Base-by-base conservation (phyloP, 2,113 vertebrate species). In the Gambusia affinis region DNA sequence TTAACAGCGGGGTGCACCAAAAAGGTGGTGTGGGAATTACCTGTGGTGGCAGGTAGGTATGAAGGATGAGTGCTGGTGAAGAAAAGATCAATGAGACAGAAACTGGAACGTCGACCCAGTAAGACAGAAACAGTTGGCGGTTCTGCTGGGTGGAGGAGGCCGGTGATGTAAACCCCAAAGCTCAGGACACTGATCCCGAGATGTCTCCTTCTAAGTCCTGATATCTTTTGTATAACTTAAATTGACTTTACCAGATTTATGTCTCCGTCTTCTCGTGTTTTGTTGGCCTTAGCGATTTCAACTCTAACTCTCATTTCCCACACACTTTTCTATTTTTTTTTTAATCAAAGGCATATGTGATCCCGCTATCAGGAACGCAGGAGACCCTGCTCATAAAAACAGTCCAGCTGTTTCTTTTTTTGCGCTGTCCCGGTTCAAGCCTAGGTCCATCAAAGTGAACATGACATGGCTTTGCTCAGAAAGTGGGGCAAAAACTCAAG, bases 281-380 rank as follows among this genome's bases (percentile, higher is more conserved):
- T 75, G 75, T 74, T 82, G 71, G 86, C 83, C 75, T 80, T 75
- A 83, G 81, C 67, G n/a, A 85, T 63, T 77, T 92, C 75, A 90
- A 84, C 90, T 87, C 81, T 92, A 87, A 92, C 89, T 87, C 76
- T 71, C 10, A 60, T 85, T 85, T 87, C 76, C 80, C 82, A n/a
- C 28, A 81, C 73, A 69, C 70, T 44, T 89, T 37, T 37, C 12
- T 37, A 10, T 10, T 1, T 33, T 35, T 33, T 57, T 35, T 37
- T 93, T 86, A 92, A 92, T 93, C 89, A 64, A 75, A 94, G 72
- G 79, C 92, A 92, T 82, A 88, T 93, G 90, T 89, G 81, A 70
- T 67, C 78, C 51, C 65, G 75, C 84, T 73, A 84, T 88, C 73
- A 68, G 74, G 72, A 81, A 17, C 72, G 79, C 51, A 73, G n/a